Evolutionary conservation across 2,888 invertebrate genomes (phyloP).

Genomic region (Physocephala rufipes): DNA sequence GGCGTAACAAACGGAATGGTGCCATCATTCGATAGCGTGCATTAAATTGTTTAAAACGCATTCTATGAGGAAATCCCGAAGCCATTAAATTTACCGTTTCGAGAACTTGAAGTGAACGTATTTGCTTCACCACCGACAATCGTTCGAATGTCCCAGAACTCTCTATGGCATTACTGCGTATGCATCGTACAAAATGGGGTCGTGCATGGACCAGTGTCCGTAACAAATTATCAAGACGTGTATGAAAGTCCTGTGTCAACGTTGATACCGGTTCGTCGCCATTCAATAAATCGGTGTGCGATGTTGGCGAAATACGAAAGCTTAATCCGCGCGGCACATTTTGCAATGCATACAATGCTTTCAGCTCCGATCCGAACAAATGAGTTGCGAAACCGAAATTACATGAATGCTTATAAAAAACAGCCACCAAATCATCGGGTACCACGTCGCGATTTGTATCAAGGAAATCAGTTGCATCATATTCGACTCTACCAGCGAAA

Average conservation of each 20-base stretch:
- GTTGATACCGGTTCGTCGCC: constrained; percentile 88
- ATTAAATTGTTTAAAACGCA: constrained; percentile 93
- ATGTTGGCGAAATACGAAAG: constrained; percentile 90
- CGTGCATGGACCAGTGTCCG: constrained; percentile 91
- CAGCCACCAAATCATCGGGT: constrained; percentile 90
- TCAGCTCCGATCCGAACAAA: constrained; percentile 92
- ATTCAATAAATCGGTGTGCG: constrained; percentile 82
- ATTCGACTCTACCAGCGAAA: constrained; percentile 86
- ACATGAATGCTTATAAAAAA: constrained; percentile 91
- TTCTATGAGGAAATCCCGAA: constrained; percentile 91
- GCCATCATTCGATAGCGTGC: constrained; percentile 85
- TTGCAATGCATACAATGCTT: constrained; percentile 79
- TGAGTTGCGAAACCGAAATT: constrained; percentile 98
- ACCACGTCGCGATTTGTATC: constrained; percentile 93
- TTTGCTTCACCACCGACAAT: constrained; percentile 84
- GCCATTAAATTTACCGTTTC: constrained; percentile 97
- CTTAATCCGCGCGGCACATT: constrained; percentile 80
- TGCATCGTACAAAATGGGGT: constrained; percentile 93
- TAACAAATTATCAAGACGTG: constrained; percentile 89
- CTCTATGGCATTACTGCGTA: constrained; percentile 86
- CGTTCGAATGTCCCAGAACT: constrained; percentile 86
- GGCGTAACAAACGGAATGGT: constrained; percentile 75
- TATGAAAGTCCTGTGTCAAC: constrained; percentile 94
- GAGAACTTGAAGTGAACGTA: constrained; percentile 87
- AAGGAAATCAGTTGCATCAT: constrained; percentile 89